Percentiles rank a stretch among this genome's conserved stretches.
phyloP scores from a whole-genome alignment of 2,888 invertebrate genomes.

The Calliphora vomitoria region DNA sequence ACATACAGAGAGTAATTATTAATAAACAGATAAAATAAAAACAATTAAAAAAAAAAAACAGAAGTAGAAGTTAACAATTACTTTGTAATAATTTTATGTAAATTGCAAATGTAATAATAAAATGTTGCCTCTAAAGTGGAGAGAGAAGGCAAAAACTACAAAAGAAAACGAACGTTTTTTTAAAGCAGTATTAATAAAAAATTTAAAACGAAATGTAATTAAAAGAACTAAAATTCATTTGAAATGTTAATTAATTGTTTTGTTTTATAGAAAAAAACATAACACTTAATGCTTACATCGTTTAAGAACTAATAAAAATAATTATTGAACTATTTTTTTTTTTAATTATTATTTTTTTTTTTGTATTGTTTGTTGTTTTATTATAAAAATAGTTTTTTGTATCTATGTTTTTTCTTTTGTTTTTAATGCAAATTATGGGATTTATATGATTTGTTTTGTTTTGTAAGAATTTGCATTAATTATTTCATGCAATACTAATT shows the following conservation, averaged over 20 bases:
- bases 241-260: slow-evolving; percentile 59
- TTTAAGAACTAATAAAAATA: slow-evolving; percentile 65
- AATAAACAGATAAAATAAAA: slow-evolving; percentile 40
- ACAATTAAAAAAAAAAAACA: slow-evolving; percentile 41
- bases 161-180: not conserved
- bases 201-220: slow-evolving; percentile 27
- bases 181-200: not conserved
- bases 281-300: slow-evolving; percentile 72
- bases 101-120: slow-evolving; percentile 14
- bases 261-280: slow-evolving; percentile 68
- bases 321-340: slow-evolving; percentile 72
- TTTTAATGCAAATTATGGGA: slow-evolving; percentile 60
- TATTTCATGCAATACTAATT: slow-evolving; percentile 47
- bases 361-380: slow-evolving; percentile 54
- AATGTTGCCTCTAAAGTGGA: slow-evolving; percentile 21
- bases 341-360: slow-evolving; percentile 21
- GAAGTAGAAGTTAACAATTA: slow-evolving; percentile 58
- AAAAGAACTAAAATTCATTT: slow-evolving; percentile 49
- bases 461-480: slow-evolving; percentile 42
- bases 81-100: slow-evolving; percentile 35
- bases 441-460: slow-evolving; percentile 20
- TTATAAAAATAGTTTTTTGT: slow-evolving; percentile 66
- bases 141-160: slow-evolving; percentile 15
- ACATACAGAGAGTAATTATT: slow-evolving; percentile 38
- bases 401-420: slow-evolving; percentile 11